Evolutionary conservation across 2,888 invertebrate species (phyloP).

Genomic region (Crossocerus cetratus): DNA sequence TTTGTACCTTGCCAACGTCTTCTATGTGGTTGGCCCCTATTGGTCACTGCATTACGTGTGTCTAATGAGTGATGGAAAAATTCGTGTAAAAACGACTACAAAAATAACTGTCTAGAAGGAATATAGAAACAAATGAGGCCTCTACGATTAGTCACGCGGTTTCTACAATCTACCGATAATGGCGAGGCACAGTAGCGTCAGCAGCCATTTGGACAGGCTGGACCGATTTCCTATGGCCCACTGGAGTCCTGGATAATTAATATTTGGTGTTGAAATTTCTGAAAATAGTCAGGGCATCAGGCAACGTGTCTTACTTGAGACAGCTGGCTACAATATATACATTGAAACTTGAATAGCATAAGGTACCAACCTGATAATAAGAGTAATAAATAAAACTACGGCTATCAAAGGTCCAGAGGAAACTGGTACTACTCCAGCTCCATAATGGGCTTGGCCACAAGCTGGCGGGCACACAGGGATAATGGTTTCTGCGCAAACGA

Average conservation of each 20-base stretch:
- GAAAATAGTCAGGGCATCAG: constrained; percentile 53
- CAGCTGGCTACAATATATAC: not conserved
- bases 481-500: constrained; percentile 86
- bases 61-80: constrained; percentile 34
- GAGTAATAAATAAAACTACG: constrained; percentile 78
- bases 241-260: constrained; percentile 83
- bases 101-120: constrained; percentile 59
- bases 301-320: not conserved
- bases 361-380: constrained; percentile 75
- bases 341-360: not conserved
- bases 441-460: constrained; percentile 85
- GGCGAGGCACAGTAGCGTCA: constrained; percentile 56
- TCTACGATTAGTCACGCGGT: constrained; percentile 28
- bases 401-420: constrained; percentile 74
- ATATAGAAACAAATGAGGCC: constrained; percentile 43
- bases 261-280: constrained; percentile 86
- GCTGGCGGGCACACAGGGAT: constrained; percentile 96
- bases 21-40: constrained; percentile 49
- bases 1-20: constrained; percentile 54
- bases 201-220: constrained; percentile 66
- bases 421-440: constrained; percentile 79
- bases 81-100: constrained; percentile 55
- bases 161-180: constrained; percentile 53
- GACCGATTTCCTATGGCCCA: constrained; percentile 77
- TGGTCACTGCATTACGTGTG: constrained; percentile 21